Conservation (phyloP, 2,113 vertebrate genomes). For the Pseudonaja textilis region DNA sequence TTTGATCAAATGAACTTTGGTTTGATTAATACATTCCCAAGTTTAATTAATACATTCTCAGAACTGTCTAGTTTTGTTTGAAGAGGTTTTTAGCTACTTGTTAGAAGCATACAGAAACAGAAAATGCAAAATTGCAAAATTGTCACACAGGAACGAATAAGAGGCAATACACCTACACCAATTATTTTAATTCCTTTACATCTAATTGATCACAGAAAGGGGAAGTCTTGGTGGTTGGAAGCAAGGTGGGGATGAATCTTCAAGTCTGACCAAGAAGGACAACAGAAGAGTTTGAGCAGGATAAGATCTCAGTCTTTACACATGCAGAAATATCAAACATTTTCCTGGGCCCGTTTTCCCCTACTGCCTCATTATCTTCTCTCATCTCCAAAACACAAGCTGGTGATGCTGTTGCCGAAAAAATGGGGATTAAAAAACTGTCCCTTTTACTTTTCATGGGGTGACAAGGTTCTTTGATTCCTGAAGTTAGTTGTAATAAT, state of each 20-base stretch:
- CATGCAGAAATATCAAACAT: background rate
- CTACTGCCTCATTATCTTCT: background rate
- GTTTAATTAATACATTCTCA: too few species aligned
- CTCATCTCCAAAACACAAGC: background rate
- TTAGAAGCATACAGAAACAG: background rate
- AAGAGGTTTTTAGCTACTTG: background rate
- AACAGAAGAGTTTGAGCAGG: background rate
- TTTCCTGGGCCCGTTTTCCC: background rate
- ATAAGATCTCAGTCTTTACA: background rate
- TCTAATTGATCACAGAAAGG: background rate
- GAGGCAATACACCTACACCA: background rate
- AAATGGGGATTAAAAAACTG: background rate
- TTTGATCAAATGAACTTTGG: background rate
- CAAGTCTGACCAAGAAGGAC: background rate
- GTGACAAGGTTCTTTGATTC: background rate
- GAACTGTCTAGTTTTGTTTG: background rate
- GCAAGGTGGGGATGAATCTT: background rate
- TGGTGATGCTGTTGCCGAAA: background rate
- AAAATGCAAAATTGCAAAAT: background rate
- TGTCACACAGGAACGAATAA: background rate
- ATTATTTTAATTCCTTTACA: background rate
- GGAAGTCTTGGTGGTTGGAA: background rate
- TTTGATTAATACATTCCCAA: background rate
- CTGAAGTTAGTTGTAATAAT: background rate
- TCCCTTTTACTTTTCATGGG: background rate